phyloP scores from a whole-genome alignment of 2,797 vertebrate species.

The Crenichthys baileyi region DNA sequence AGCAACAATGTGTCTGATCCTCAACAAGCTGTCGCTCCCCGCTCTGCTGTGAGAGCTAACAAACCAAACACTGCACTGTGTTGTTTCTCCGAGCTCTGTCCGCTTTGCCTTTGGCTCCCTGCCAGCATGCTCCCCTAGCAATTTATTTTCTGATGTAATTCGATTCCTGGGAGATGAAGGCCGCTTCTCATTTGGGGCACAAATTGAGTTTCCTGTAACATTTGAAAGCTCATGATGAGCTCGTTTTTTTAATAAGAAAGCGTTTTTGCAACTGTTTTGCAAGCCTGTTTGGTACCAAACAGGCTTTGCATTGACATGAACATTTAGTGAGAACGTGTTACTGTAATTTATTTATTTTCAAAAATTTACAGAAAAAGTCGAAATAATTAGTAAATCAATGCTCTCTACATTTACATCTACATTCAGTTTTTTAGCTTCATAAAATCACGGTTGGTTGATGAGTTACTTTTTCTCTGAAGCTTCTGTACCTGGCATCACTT shows the following conservation, averaged over 20 bases:
- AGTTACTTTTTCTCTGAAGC: neutral
- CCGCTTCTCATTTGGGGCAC: neutral
- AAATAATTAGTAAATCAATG: neutral
- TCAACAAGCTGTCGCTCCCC: constrained; percentile 71
- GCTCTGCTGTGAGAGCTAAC: constrained; percentile 39
- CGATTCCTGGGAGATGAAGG: constrained; percentile 27
- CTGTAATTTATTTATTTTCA: neutral
- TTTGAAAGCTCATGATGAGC: constrained; percentile 26
- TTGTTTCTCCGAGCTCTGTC: constrained; percentile 5
- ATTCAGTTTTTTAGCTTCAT: neutral
- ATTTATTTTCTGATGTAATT: constrained; percentile 32
- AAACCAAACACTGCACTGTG: constrained; percentile 27
- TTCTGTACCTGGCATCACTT: neutral
- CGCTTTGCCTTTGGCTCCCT: constrained; percentile 28
- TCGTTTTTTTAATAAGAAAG: constrained; percentile 9
- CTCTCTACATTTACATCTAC: too few species aligned
- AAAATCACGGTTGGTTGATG: neutral
- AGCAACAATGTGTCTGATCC: constrained; percentile 77
- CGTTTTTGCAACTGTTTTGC: too few species aligned
- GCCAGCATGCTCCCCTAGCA: constrained; percentile 27
- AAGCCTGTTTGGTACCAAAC: neutral
- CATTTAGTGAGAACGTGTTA: neutral
- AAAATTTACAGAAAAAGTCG: neutral
- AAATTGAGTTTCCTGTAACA: constrained; percentile 19
- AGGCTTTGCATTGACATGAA: neutral